Conservation (phyloP, 2,113 vertebrate genomes). For the Paramisgurnus dabryanus region DNA sequence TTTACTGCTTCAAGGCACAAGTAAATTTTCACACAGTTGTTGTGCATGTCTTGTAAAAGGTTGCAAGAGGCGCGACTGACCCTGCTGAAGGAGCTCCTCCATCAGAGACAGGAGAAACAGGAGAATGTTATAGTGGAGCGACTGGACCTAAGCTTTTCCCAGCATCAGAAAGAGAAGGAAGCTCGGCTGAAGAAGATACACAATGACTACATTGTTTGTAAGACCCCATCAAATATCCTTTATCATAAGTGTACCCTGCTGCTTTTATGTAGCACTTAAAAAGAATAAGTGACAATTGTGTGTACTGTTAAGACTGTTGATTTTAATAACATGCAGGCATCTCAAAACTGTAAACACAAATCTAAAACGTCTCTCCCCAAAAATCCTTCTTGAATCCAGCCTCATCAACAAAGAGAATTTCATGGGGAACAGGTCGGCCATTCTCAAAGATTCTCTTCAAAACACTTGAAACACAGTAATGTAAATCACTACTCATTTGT, state of each 20-base stretch:
- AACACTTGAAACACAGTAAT: too few relatives aligned
- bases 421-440: too few relatives aligned
- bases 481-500: too few relatives aligned
- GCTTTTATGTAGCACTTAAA: too few relatives aligned
- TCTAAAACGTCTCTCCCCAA: too few relatives aligned
- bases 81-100: conserved; percentile 77
- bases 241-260: background rate
- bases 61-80: conserved; percentile 80
- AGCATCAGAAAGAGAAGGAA: conserved; percentile 74
- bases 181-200: conserved; percentile 73
- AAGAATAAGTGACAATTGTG: too few relatives aligned
- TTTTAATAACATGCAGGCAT: too few relatives aligned
- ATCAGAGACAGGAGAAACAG: conserved; percentile 69
- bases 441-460: too few relatives aligned
- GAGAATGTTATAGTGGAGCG: conserved; percentile 63
- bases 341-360: too few relatives aligned
- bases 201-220: conserved; percentile 66
- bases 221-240: conserved; percentile 26
- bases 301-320: too few relatives aligned
- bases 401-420: too few relatives aligned
- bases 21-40: background rate
- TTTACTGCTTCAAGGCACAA: background rate
- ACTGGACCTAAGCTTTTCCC: conserved; percentile 72
- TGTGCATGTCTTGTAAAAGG: conserved; percentile 64
- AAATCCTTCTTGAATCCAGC: too few relatives aligned